These are phyloP conservation scores for Dichetophora obliterata DNA, from an alignment of 2,888 invertebrate species.

Conservation along the genomic window DNA sequence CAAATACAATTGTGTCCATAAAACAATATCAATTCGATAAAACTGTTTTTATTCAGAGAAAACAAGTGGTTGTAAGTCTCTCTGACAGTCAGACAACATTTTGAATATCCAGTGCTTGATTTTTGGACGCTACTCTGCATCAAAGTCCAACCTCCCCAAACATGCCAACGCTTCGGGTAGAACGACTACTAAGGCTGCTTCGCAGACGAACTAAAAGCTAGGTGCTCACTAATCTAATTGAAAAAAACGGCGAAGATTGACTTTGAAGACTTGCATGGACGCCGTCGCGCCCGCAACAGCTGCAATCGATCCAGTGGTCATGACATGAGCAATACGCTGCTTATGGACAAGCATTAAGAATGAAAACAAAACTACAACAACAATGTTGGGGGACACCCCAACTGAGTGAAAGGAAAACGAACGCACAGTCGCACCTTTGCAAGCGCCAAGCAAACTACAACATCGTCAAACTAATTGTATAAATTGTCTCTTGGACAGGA, in stretches of 20 bases:
- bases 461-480: background rate
- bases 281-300: background rate
- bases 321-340: conserved; percentile 3
- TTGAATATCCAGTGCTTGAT: no score
- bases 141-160: no score
- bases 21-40: background rate
- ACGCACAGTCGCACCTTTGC: background rate
- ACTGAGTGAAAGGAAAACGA: background rate
- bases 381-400: background rate
- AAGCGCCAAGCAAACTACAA: background rate
- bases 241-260: background rate
- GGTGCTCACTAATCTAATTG: background rate
- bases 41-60: background rate
- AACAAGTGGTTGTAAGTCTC: conserved; percentile 1
- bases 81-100: background rate
- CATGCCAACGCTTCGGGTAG: background rate
- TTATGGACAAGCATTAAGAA: conserved; percentile 7
- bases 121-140: no score
- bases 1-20: background rate
- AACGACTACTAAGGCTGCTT: no score
- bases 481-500: conserved; percentile 21
- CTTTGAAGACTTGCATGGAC: background rate
- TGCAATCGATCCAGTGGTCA: background rate
- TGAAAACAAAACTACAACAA: conserved; percentile 14
- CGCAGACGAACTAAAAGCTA: no score